These are phyloP conservation scores for Pristionchus exspectatus DNA, from an alignment of 2,888 invertebrate species.

Conservation along the genomic window DNA sequence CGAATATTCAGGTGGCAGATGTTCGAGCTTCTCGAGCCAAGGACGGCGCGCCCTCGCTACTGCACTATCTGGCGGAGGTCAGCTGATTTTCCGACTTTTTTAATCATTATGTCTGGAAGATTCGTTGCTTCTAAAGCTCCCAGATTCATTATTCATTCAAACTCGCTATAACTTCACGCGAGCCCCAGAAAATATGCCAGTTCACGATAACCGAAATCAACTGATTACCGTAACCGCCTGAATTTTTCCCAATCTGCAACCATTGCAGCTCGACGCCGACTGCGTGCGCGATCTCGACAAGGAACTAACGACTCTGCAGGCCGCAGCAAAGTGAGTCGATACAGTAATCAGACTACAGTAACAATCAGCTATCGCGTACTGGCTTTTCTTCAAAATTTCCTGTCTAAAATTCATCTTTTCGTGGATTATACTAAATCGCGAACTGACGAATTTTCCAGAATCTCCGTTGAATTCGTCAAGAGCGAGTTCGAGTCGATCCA, in stretches of 20 bases:
- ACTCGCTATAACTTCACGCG: too few relatives aligned
- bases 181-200: too few relatives aligned
- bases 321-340: constrained; percentile 24
- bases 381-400: neutral
- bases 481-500: constrained; percentile 46
- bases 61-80: constrained; percentile 52
- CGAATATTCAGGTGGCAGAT: constrained; percentile 21
- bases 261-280: constrained; percentile 25
- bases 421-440: neutral
- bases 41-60: constrained; percentile 41
- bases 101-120: neutral
- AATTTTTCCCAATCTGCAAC: too few relatives aligned
- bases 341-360: neutral
- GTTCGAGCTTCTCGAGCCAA: constrained; percentile 46
- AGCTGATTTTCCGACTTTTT: neutral
- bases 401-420: too few relatives aligned
- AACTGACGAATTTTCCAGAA: constrained; percentile 25
- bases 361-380: neutral
- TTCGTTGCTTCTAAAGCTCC: neutral
- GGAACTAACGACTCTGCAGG: constrained; percentile 34
- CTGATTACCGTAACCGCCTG: too few relatives aligned
- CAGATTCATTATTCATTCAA: too few relatives aligned
- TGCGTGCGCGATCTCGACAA: constrained; percentile 40
- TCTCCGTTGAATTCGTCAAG: constrained; percentile 50
- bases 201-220: too few relatives aligned